Evolutionary conservation across 2,888 invertebrate species (phyloP).

Genomic region (Trachelus stipa): DNA sequence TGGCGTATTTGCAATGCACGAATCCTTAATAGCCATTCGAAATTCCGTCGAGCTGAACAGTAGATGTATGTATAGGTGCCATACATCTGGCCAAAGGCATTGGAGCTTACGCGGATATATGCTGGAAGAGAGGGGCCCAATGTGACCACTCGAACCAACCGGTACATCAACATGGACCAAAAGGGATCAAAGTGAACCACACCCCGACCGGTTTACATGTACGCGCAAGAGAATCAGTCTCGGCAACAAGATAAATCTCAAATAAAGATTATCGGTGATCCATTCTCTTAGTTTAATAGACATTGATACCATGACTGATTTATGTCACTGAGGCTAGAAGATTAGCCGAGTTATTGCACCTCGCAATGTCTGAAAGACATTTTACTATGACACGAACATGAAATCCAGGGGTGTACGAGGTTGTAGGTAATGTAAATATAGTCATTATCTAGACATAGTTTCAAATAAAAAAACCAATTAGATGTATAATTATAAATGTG

Average conservation of each 20-base stretch:
- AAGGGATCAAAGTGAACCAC: conserved; percentile 18
- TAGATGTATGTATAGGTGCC: background rate
- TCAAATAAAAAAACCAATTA: background rate
- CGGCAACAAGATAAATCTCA: conserved; percentile 8
- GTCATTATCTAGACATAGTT: background rate
- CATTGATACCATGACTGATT: conserved; percentile 22
- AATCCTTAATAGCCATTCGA: background rate
- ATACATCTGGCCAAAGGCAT: background rate
- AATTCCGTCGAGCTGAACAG: background rate
- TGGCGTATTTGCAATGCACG: background rate
- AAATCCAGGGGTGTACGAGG: background rate
- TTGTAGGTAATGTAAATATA: background rate
- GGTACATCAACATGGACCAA: background rate
- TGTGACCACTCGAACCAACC: background rate
- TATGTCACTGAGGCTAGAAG: background rate
- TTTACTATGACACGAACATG: background rate
- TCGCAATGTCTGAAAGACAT: background rate
- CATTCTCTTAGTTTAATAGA: conserved; percentile 26
- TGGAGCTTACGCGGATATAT: background rate
- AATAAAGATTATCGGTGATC: conserved; percentile 29
- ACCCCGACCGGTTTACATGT: conserved; percentile 30
- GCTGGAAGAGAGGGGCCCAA: background rate
- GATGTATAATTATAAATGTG: background rate
- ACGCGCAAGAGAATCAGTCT: conserved; percentile 16
- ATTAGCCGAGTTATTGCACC: background rate